These are phyloP conservation scores for Carcinoscorpius rotundicauda DNA, from an alignment of 1,140 invertebrate species.

Conservation along the genomic window DNA sequence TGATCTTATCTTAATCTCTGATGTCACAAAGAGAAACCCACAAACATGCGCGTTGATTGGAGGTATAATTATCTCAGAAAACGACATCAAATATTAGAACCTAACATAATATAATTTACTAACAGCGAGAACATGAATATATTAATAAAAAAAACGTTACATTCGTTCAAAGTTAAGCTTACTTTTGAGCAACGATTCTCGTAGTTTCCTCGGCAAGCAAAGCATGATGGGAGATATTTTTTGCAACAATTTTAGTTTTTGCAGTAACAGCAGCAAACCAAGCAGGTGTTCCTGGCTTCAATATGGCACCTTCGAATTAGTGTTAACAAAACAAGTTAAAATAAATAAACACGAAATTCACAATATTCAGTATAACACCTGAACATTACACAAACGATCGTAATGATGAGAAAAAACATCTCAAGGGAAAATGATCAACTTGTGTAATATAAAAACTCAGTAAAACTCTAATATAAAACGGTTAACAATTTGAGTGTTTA, in stretches of 20 bases:
- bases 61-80: neutral
- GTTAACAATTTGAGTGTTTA: no score
- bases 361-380: neutral
- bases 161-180: conserved; percentile 22
- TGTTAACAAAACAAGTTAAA: neutral
- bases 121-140: neutral
- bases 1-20: no score
- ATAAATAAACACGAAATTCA: neutral
- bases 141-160: neutral
- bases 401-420: neutral
- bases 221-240: conserved; percentile 39
- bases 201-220: conserved; percentile 42
- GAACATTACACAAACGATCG: neutral
- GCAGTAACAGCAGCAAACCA: conserved; percentile 43
- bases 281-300: conserved; percentile 35
- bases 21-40: no score
- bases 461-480: conserved; percentile 2
- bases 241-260: conserved; percentile 34
- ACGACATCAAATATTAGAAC: no score
- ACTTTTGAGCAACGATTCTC: conserved; percentile 38
- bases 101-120: neutral
- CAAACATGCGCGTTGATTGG: neutral
- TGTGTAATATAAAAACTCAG: no score
- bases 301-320: conserved; percentile 30
- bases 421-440: conserved; percentile 2